Base-by-base conservation (phyloP, 2,888 invertebrate species). In the Cacoxenus indagator region DNA sequence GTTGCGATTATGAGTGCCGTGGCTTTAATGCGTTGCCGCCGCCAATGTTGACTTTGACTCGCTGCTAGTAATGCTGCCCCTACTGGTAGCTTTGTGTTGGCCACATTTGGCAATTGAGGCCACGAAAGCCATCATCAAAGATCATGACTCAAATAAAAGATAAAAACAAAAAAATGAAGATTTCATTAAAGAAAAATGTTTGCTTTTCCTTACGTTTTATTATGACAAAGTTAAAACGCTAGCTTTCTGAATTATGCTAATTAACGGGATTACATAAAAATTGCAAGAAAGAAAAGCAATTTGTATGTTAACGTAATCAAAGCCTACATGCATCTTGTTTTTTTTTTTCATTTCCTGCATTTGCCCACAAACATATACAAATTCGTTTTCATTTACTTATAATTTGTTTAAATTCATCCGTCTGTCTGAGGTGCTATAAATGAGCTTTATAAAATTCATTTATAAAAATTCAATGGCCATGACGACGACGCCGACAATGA, bases 381-480 rank as follows among this genome's bases (percentile, higher is more conserved):
- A 37, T 62, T 62, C 61, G 31, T 45, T 62, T 70, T 74, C 68
- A 73, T 69, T 72, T 69, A 67, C 24, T 46, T 54, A 54, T 29
- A 29, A 57, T 57, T 57, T 27, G 29, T 57, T 27, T 57, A 29
- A 17, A n/a, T 6, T 48, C 17, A 37, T 37, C n/a, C n/a, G 2
- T 48, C 6, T 48, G 6, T 9, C 48, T 48, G n/a, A 48, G 14
- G 57, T 57, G 57, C 57, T 57, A 29, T 37, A 37, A 37, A 37
- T 57, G 27, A 29, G 1, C 17, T 57, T 57, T 57, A 37, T 37
- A 17, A n/a, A 27, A n/a, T 62, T 45, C 45, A 43, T 24, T 22
- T 62, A 43, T 45, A 76, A 81, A 81, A 84, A 83, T 78, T 81
- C 81, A 83, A 81, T 83, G 83, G 82, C 81, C 83, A 82, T 83